Evolutionary conservation across 2,797 vertebrate species (phyloP).

Genomic region (Mionectes olivaceus): DNA sequence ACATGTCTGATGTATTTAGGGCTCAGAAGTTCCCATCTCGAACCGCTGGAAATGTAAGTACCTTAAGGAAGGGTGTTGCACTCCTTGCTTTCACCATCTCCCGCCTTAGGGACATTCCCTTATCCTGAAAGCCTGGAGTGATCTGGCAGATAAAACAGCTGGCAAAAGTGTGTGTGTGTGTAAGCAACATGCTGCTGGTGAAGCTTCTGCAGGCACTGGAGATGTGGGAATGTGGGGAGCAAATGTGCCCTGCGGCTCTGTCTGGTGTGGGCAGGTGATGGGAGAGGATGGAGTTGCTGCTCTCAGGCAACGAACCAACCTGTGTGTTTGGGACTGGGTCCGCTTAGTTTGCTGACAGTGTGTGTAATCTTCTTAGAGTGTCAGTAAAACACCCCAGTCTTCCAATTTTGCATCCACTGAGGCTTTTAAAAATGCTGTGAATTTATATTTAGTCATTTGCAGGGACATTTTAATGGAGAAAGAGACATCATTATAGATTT

Average conservation of each 20-base stretch:
- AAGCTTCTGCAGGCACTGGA: not conserved
- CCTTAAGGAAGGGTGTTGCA: not conserved
- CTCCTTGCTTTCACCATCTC: not conserved
- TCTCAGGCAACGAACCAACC: not conserved
- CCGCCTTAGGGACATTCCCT: not conserved
- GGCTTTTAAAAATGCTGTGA: conserved; percentile 33
- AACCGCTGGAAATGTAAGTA: not conserved
- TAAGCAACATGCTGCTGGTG: not conserved
- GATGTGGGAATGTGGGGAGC: not conserved
- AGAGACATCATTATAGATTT: conserved; percentile 37
- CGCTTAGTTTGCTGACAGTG: not conserved
- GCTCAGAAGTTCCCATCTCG: not conserved
- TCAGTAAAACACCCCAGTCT: not conserved
- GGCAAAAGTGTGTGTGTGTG: not conserved
- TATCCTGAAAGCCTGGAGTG: not conserved
- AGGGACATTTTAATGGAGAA: conserved; percentile 43
- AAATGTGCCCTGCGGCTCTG: not conserved
- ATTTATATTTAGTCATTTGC: conserved; percentile 48
- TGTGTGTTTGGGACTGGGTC: not conserved
- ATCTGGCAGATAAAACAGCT: not conserved
- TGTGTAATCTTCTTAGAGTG: not conserved
- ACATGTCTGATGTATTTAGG: not conserved
- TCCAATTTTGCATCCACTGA: not conserved
- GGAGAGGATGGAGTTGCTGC: not conserved
- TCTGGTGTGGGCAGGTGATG: not conserved